Base-by-base conservation (phyloP, 92 coral and sea anemone species). In the Epizoanthus illoricatus region DNA sequence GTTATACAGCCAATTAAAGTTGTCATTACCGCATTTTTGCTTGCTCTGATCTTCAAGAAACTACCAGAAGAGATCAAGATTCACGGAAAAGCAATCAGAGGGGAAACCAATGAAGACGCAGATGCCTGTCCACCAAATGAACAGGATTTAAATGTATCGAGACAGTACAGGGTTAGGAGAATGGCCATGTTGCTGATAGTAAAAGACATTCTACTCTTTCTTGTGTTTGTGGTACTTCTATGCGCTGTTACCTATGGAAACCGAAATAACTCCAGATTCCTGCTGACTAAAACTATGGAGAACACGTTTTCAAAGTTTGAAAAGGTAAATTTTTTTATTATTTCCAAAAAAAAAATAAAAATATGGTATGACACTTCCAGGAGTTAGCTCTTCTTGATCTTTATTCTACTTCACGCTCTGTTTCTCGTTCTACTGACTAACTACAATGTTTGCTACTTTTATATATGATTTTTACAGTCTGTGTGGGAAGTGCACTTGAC, bases 1-100 rank as follows among this genome's bases (percentile, higher is more conserved):
- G 65, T 93, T 7, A 88, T 84, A 36, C 97, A 93, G 71, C 97
- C 97, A 7, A 74, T 91, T 70, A 90, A 90, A 49, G 91, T 93
- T 18, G 18, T 91, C 11, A 41, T 88, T 36, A 52, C 85, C 62
- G 92, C 91, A 6, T 91, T 86, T 18, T 73, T 93, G 19, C 91
- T 93, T 56, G 85, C 97, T 4, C 52, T 88, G 61, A 47, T 91
- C 69, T 57, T 86, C 21, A 86, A 89, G 55, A 93, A 89, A 52
- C 91, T 92, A 23, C 88, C 89, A 5, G 71, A 89, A 60, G 81
- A 17, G 42, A 87, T 71, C 69, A 59, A 61, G 15, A 71, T 80
- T n/a, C 74, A 49, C 5, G 60, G 72, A 13, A 78, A 78, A 42
- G 42, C 18, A 19, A 59, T 36, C 1, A 45, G 19, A 41, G 65